Base-by-base conservation (phyloP, 2,888 invertebrate genomes). In the Neria commutata region DNA sequence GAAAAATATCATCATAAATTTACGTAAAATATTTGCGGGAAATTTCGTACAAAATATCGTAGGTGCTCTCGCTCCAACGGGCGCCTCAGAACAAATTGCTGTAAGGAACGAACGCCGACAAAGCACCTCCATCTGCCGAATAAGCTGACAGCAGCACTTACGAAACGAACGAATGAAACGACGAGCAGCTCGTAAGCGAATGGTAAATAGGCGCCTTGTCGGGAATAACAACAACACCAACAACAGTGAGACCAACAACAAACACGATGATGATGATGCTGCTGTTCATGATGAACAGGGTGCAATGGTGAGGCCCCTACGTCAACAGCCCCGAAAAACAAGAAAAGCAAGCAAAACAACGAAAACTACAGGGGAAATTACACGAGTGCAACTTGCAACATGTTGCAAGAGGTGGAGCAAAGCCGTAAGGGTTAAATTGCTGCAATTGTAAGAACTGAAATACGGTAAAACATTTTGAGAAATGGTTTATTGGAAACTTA, bases 341-440 rank as follows among this genome's bases (percentile, higher is more conserved):
- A 65, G 62, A 72, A 8, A 58, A 69, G 50, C 40, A 71, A 55
- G 63, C 61, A 68, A 66, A 61, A 64, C 62, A 66, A 68, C 21
- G 11, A 19, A 19, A 42, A 37, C n/a, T 29, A n/a, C 4, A 70
- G 75, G 75, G 73, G 76, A 74, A 74, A 65, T 67, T 70, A 73
- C 67, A 67, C 56, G 53, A 17, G 16, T 51, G 52, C 68, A 50
- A 54, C 50, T 50, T 62, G 60, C 66, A 72, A 73, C 75, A 73
- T 74, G 75, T 75, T 75, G 75, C 72, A 75, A 75, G 69, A 54
- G 75, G 75, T 67, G 75, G 75, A 73, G 75, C 67, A 58, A 59
- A 34, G 26, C 46, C 34, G 19, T 11, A 37, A 37, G 37, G 37
- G 29, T 29, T 29, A 42, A 5, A 42, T 42, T 42, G 10, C n/a